Evolutionary conservation across 2,888 invertebrate genomes (phyloP), one percentile per base, ranked within the genome.

Genomic region (Tenthredo distinguenda): DNA sequence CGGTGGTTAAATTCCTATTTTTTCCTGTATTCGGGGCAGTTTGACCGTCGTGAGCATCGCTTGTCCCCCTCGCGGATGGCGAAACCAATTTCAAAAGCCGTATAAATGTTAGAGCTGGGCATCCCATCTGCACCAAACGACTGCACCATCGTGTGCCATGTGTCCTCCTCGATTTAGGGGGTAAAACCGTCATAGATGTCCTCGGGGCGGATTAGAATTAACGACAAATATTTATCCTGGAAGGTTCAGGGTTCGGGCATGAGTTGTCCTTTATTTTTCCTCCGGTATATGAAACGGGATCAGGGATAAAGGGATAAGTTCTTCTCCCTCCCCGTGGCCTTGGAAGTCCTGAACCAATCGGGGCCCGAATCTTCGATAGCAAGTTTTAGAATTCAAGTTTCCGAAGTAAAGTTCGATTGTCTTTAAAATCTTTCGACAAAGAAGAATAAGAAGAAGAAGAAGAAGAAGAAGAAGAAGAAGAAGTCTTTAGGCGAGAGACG

Each of bases 101-200:
- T 65, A 68, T 68, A 68, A 82, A 82, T 82, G 82, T 68, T 65
- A 68, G n/a, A 50, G 76, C 68, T 18, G 31, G 68, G 71, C 31
- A 83, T 68, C 83, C 83, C 83, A 83, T 83, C 68, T 83, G 83
- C 47, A 68, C 47, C 47, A 71, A 83, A 83, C 68, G 83, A 68
- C 83, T 83, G 43, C 62, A 62, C 83, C 31, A 40, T 83, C 68
- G 18, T 40, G 83, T 71, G 68, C 43, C 83, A 68, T 58, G 83
- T 83, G 68, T 71, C 65, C 40, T 10, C 31, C n/a, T 37, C 58
- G 62, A 81, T 62, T 81, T 55, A 37, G 55, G 37, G n/a, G 58
- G 15, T 15, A 43, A 43, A 40, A 74, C 15, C 68, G 68, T 68
- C 68, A 68, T 34, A 34, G 68, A 50, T 55, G 9, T 77, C 58